Percentiles rank a stretch among this genome's conserved stretches.
phyloP scores from a whole-genome alignment of 30 jellyfish, hydroid and myxozoan species.

The Morbakka virulenta region DNA sequence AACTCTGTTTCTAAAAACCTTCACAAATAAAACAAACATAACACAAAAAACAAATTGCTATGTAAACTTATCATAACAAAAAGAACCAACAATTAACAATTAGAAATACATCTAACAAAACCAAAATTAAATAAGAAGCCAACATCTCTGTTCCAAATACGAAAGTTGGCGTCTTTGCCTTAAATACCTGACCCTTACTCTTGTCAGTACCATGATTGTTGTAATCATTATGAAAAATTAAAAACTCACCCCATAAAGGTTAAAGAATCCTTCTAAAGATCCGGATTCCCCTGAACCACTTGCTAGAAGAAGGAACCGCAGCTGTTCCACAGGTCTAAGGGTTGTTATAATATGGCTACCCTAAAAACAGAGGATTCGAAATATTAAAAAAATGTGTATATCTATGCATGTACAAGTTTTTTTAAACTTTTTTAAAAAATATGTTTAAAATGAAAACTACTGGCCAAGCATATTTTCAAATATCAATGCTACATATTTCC shows the following conservation, averaged over 20 bases:
- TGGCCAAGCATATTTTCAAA: no score
- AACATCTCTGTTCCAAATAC: no score
- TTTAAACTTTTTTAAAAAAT: not conserved
- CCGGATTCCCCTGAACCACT: slow-evolving; percentile 73
- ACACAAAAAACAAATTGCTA: no score
- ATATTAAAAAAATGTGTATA: no score
- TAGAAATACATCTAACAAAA: not conserved
- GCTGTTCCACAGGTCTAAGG: slow-evolving; percentile 88
- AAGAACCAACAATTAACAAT: not conserved
- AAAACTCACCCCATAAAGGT: slow-evolving; percentile 89
- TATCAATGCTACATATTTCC: no score
- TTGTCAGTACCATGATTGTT: no score
- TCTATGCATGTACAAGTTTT: not conserved
- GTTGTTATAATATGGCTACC: slow-evolving; percentile 93
- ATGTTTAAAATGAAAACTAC: not conserved
- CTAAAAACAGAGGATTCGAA: slow-evolving; percentile 11
- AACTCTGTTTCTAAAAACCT: no score
- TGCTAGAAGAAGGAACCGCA: slow-evolving; percentile 54
- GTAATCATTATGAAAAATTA: no score
- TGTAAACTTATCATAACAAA: not conserved
- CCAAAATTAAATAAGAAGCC: no score
- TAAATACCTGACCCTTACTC: no score
- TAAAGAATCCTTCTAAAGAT: slow-evolving; percentile 63
- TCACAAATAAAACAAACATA: no score
- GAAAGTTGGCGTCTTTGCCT: no score